Conservation (phyloP, 2,888 invertebrate genomes). For the Conops quadrifasciatus region DNA sequence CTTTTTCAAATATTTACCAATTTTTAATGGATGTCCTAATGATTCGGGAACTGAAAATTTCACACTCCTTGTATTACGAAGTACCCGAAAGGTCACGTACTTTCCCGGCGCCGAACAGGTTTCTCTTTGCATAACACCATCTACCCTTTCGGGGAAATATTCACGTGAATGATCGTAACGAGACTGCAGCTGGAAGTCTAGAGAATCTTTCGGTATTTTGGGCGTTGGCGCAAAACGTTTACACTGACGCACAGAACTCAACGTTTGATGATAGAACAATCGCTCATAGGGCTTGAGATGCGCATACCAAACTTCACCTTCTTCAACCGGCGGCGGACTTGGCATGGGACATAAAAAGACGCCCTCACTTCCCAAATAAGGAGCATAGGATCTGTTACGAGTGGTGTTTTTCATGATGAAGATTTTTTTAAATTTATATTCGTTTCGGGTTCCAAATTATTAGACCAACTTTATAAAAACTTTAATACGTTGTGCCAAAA, state of each 20-base stretch:
- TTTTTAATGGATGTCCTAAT: conserved; percentile 66
- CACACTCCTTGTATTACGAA: conserved; percentile 69
- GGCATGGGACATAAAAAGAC: conserved; percentile 62
- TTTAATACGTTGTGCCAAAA: background rate
- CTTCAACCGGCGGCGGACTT: conserved; percentile 49
- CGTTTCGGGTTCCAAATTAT: background rate
- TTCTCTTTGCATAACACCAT: conserved; percentile 75
- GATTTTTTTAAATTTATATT: background rate
- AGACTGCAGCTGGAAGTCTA: conserved; percentile 74
- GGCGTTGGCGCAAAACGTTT: conserved; percentile 61
- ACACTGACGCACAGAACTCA: conserved; percentile 67
- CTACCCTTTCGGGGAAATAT: conserved; percentile 71
- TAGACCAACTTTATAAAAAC: background rate
- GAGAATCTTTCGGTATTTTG: conserved; percentile 70
- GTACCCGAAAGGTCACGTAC: conserved; percentile 71
- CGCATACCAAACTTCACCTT: conserved; percentile 58
- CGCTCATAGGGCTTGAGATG: conserved; percentile 64
- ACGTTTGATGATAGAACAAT: conserved; percentile 68
- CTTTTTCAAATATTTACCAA: conserved; percentile 49
- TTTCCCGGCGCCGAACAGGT: conserved; percentile 67
- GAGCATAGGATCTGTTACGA: conserved; percentile 58
- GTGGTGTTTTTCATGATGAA: background rate
- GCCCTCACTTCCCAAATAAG: conserved; percentile 66
- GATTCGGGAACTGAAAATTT: conserved; percentile 61
- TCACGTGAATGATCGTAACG: conserved; percentile 76